These are phyloP conservation scores for Allygus modestus DNA, from an alignment of 2,888 invertebrate genomes.

Conservation along the genomic window DNA sequence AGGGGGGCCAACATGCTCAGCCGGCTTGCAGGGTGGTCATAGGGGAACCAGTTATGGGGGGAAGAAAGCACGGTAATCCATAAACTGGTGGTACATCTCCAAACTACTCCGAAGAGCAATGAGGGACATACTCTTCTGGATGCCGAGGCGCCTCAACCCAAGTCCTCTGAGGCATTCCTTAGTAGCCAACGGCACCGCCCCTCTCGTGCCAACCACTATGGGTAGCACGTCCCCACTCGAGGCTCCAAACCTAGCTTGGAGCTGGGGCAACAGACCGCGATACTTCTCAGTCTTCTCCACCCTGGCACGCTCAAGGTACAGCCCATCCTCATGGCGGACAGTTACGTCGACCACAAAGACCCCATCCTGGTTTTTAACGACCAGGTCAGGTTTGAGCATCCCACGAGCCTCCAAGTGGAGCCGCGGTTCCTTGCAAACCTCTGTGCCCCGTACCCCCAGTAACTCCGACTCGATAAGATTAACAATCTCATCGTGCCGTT, in stretches of 20 bases:
- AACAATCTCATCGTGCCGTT: slow-evolving; percentile 64
- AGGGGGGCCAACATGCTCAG: too few species aligned
- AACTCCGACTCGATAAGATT: slow-evolving; percentile 25
- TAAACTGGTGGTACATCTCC: slow-evolving; percentile 71
- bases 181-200: slow-evolving; percentile 71
- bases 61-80: slow-evolving; percentile 59
- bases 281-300: slow-evolving; percentile 70
- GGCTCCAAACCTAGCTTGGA: slow-evolving; percentile 64
- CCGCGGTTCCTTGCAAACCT: slow-evolving; percentile 54
- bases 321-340: slow-evolving; percentile 68
- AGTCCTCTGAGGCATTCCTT: slow-evolving; percentile 56
- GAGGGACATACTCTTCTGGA: slow-evolving; percentile 69
- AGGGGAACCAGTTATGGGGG: neutral
- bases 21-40: too few species aligned
- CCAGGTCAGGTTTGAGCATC: slow-evolving; percentile 71
- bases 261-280: slow-evolving; percentile 62
- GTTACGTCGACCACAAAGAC: slow-evolving; percentile 71
- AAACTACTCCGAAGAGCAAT: slow-evolving; percentile 71
- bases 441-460: slow-evolving; percentile 3
- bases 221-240: slow-evolving; percentile 70
- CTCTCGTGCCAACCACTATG: slow-evolving; percentile 72
- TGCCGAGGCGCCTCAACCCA: slow-evolving; percentile 67
- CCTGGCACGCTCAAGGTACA: slow-evolving; percentile 68
- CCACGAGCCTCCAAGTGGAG: slow-evolving; percentile 62
- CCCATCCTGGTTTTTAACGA: slow-evolving; percentile 69